Percentiles rank a stretch among this genome's conserved stretches.
phyloP scores from a whole-genome alignment of 2,113 vertebrate species.

The Dermatemys mawii region DNA sequence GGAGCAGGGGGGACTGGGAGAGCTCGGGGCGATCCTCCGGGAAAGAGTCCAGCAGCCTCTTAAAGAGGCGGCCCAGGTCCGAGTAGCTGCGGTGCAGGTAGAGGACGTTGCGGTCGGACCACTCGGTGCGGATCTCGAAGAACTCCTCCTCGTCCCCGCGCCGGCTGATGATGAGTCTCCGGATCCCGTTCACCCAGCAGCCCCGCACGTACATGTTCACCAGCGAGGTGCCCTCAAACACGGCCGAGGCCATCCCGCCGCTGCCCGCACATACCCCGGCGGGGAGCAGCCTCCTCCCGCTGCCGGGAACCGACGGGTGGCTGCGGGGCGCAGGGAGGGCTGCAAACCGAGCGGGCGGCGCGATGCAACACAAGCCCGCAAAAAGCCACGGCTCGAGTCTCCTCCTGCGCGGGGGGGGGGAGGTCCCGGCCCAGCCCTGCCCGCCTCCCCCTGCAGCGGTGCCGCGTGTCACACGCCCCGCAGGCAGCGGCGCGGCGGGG shows the following conservation, averaged over 20 bases:
- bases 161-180: conserved; percentile 90
- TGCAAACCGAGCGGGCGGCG: background rate
- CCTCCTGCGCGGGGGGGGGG: background rate
- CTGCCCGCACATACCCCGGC: conserved; percentile 68
- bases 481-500: background rate
- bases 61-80: conserved; percentile 89
- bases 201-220: conserved; percentile 98
- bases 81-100: conserved; percentile 94
- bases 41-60: conserved; percentile 89
- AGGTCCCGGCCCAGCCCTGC: background rate
- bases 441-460: background rate
- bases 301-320: background rate
- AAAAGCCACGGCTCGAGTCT: background rate
- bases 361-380: background rate
- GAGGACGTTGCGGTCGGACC: conserved; percentile 95
- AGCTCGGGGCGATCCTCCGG: conserved; percentile 90
- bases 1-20: conserved; percentile 85
- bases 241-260: conserved; percentile 91
- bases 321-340: background rate
- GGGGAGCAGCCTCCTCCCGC: conserved; percentile 49
- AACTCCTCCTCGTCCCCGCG: conserved; percentile 95
- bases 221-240: conserved; percentile 96
- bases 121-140: conserved; percentile 95
- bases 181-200: conserved; percentile 97
- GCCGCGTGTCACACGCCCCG: background rate